These are phyloP conservation scores for Asarcornis scutulata DNA, from an alignment of 2,113 vertebrate species.

Conservation along the genomic window DNA sequence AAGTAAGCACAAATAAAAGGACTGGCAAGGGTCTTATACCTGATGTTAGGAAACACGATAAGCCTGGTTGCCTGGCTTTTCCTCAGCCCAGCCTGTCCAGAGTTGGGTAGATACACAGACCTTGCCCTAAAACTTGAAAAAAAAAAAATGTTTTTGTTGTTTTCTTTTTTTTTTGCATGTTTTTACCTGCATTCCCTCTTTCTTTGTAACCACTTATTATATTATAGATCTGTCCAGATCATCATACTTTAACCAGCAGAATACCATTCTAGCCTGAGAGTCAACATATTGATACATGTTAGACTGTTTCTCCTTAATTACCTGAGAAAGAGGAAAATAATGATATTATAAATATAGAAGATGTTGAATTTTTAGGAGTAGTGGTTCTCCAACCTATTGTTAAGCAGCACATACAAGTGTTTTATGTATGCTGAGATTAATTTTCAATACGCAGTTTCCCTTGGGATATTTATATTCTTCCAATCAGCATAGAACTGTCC, in stretches of 20 bases:
- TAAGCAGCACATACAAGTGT: slow-evolving; percentile 74
- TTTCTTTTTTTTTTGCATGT: neutral
- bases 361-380: slow-evolving; percentile 57
- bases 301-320: neutral
- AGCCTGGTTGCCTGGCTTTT: neutral
- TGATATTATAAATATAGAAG: slow-evolving; percentile 21
- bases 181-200: neutral
- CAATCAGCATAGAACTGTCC: slow-evolving; percentile 83
- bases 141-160: neutral
- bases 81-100: neutral
- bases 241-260: neutral
- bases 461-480: slow-evolving; percentile 83
- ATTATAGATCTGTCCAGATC: neutral
- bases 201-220: neutral
- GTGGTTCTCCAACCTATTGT: slow-evolving; percentile 56
- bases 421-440: slow-evolving; percentile 80
- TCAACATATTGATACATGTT: neutral
- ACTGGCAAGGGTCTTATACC: neutral
- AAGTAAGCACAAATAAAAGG: neutral
- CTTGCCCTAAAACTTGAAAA: neutral
- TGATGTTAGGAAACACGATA: neutral
- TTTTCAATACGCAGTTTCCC: slow-evolving; percentile 79
- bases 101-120: neutral
- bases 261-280: neutral
- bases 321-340: slow-evolving; percentile 41